Evolutionary conservation across 2,888 invertebrate species (phyloP).

Genomic region (Gari tellinella): DNA sequence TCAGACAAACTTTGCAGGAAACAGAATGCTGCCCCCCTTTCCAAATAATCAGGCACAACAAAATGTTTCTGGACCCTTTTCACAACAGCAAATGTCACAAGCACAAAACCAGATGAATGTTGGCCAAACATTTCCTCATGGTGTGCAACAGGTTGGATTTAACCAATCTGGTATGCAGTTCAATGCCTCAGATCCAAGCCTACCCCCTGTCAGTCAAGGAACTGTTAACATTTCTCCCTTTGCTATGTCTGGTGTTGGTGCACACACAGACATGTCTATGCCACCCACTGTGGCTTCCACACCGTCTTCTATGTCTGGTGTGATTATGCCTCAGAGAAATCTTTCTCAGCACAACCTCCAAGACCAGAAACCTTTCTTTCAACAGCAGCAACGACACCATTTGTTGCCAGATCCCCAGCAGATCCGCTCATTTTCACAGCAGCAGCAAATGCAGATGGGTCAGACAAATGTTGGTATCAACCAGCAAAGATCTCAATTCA

Average conservation of each 20-base stretch:
- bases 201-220: constrained; percentile 32
- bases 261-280: constrained; percentile 46
- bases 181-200: constrained; percentile 35
- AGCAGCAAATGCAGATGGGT: constrained; percentile 15
- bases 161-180: too few species aligned
- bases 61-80: too few species aligned
- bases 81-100: too few species aligned
- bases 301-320: too few species aligned
- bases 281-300: constrained; percentile 20
- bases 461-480: too few species aligned
- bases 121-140: neutral
- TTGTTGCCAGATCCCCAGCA: constrained; percentile 13
- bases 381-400: constrained; percentile 16
- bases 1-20: too few species aligned
- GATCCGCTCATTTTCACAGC: constrained; percentile 14
- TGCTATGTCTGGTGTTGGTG: constrained; percentile 6
- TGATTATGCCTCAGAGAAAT: neutral
- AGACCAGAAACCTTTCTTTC: constrained; percentile 1
- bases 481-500: too few species aligned
- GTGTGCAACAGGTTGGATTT: neutral
- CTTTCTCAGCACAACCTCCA: constrained; percentile 23
- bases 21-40: too few species aligned
- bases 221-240: constrained; percentile 25
- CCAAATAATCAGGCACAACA: too few species aligned
- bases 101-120: too few species aligned